Base-by-base conservation (phyloP, 2,113 vertebrate genomes). In the Miniopterus natalensis region DNA sequence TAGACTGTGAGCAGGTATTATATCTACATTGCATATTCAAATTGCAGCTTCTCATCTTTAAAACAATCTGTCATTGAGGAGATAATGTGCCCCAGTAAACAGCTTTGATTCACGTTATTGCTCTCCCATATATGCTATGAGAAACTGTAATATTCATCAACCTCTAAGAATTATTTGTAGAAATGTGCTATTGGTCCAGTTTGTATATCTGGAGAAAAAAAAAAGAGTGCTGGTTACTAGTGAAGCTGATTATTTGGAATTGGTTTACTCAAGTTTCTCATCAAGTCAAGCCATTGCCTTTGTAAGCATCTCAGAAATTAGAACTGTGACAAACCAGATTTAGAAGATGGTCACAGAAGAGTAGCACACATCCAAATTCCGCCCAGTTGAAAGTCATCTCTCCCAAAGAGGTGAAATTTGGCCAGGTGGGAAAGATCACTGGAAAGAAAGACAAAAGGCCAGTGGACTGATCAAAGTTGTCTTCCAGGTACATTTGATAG, bases 1-100 rank as follows among this genome's bases (percentile, higher is more conserved):
- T 89, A 90, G 55, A 92, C 84, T 70, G 40, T 95, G 87, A 97
- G 80, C 79, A 88, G 45, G 93, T 92, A 68, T 75, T 86, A 90
- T 78, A 63, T 80, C 51, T 63, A 31, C 47, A 31, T 53, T 74
- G 49, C 23, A 55, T 87, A 94, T 85, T 90, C 79, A 84, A 92
- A 71, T 47, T 80, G 42, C 4, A 23, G 80, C n/a, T 17, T 90
- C 89, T 96, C 83, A 45, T 53, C 73, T 84, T 92, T n/a, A 51
- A 79, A 81, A 78, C 29, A 59, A 45, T 73, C 61, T 90, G 42
- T 57, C 71, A 78, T 80, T 47, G 77, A 95, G 61, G 87, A 90
- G 65, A 71, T 84, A 66, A 9, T 57, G 31, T 70, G 27, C 23
- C 92, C 87, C 74, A 51, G 47, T 36, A 89, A 65, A 90, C 53